Percentiles rank a stretch among this genome's conserved stretches.
Evolutionary conservation across 2,888 invertebrate species (phyloP).

Genomic region (Pterostichus madidus): DNA sequence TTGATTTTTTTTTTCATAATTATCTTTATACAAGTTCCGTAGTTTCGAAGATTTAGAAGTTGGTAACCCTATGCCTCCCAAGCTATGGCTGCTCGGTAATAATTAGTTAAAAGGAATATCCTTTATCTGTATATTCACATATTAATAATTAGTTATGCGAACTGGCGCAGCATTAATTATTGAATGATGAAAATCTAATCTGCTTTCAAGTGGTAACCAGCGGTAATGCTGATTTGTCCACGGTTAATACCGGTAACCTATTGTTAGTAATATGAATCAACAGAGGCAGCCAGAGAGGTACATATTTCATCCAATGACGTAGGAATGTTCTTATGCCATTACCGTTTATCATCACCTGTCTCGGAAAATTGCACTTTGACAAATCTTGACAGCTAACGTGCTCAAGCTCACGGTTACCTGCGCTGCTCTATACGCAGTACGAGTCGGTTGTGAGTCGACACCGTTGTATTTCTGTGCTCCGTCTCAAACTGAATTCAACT

Average conservation of each 20-base stretch:
- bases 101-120: too few relatives aligned
- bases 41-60: too few relatives aligned
- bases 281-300: slow-evolving; percentile 36
- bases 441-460: too few relatives aligned
- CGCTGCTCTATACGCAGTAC: background rate
- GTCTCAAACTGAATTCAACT: slow-evolving; percentile 22
- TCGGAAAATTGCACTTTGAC: slow-evolving; percentile 56
- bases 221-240: slow-evolving; percentile 8
- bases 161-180: too few relatives aligned
- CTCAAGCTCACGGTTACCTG: slow-evolving; percentile 45
- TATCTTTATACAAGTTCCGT: too few relatives aligned
- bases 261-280: slow-evolving; percentile 39
- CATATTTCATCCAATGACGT: slow-evolving; percentile 59
- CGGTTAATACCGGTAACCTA: slow-evolving; percentile 28
- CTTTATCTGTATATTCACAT: too few relatives aligned
- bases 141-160: too few relatives aligned
- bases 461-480: background rate
- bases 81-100: too few relatives aligned
- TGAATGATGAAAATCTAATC: too few relatives aligned
- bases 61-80: too few relatives aligned
- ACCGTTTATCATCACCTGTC: slow-evolving; percentile 63
- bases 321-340: slow-evolving; percentile 61
- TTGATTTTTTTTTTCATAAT: too few relatives aligned
- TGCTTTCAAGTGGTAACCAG: background rate
- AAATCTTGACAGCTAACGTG: slow-evolving; percentile 54